These are phyloP conservation scores for Phrynocephalus versicolor DNA, from an alignment of 2,113 vertebrate genomes.

Conservation along the genomic window DNA sequence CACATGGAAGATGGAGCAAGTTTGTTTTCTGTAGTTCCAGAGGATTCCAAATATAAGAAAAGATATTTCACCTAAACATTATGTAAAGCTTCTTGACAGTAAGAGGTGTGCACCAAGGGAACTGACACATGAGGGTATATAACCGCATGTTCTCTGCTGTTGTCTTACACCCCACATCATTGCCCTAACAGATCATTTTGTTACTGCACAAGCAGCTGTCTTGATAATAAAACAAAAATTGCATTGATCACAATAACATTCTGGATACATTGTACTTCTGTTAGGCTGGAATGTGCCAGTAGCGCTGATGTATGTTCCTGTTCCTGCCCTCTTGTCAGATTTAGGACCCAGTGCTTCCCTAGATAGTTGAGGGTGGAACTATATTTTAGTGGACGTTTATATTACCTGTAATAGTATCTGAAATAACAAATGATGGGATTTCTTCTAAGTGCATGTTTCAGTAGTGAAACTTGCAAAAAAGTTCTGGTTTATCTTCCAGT, in stretches of 20 bases:
- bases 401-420: too few relatives aligned
- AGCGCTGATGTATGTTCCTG: not conserved
- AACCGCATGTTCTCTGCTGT: not conserved
- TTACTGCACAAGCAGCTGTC: not conserved
- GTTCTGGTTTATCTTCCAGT: too few relatives aligned
- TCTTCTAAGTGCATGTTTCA: too few relatives aligned
- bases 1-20: too few relatives aligned
- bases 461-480: too few relatives aligned
- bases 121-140: not conserved
- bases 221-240: not conserved
- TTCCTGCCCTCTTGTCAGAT: not conserved
- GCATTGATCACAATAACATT: not conserved
- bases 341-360: not conserved
- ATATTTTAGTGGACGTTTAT: too few relatives aligned
- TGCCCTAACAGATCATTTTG: not conserved
- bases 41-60: too few relatives aligned
- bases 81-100: too few relatives aligned
- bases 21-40: too few relatives aligned
- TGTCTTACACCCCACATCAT: not conserved
- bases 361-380: too few relatives aligned
- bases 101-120: not conserved
- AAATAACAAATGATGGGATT: too few relatives aligned
- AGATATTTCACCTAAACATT: too few relatives aligned
- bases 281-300: not conserved
- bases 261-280: not conserved